Percentiles rank a stretch among this genome's conserved stretches.
Conservation (phyloP, 2,113 vertebrate species). For the Onychostoma macrolepis region DNA sequence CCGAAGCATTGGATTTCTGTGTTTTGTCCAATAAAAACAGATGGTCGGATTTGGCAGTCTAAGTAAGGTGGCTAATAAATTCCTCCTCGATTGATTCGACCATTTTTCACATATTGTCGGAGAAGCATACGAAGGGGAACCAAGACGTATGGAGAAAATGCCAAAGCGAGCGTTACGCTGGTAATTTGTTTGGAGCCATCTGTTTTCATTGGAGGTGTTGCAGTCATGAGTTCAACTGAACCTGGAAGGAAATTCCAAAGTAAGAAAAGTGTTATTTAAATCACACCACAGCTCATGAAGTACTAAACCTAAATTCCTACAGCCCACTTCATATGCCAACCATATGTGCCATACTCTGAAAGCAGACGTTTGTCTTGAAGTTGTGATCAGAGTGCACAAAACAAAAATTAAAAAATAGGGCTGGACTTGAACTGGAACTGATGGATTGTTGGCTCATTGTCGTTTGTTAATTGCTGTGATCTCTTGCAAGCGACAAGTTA, state of each 20-base stretch:
- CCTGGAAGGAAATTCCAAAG: constrained; percentile 52
- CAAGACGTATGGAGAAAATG: constrained; percentile 57
- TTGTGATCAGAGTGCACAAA: background rate
- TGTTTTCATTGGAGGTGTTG: constrained; percentile 60
- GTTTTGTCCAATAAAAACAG: constrained; percentile 64
- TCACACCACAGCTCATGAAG: constrained; percentile 19
- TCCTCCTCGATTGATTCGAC: constrained; percentile 69
- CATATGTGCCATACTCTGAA: constrained; percentile 17
- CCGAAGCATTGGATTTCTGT: constrained; percentile 37
- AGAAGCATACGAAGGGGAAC: constrained; percentile 61
- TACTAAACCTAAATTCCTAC: constrained; percentile 9
- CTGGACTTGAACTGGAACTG: background rate
- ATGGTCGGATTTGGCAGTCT: constrained; percentile 71
- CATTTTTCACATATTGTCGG: constrained; percentile 70
- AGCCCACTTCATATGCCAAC: constrained; percentile 7
- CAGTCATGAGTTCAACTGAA: constrained; percentile 49
- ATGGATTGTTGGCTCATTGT: background rate
- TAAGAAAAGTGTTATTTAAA: constrained; percentile 28
- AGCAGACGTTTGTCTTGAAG: background rate
- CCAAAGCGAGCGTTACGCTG: constrained; percentile 65
- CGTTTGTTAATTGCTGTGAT: background rate
- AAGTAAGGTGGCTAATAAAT: constrained; percentile 66
- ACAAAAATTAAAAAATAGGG: background rate
- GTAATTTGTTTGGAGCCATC: constrained; percentile 69
- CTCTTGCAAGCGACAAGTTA: background rate